Conservation (phyloP, 2,797 vertebrate genomes). For the Tokudaia muenninki region DNA sequence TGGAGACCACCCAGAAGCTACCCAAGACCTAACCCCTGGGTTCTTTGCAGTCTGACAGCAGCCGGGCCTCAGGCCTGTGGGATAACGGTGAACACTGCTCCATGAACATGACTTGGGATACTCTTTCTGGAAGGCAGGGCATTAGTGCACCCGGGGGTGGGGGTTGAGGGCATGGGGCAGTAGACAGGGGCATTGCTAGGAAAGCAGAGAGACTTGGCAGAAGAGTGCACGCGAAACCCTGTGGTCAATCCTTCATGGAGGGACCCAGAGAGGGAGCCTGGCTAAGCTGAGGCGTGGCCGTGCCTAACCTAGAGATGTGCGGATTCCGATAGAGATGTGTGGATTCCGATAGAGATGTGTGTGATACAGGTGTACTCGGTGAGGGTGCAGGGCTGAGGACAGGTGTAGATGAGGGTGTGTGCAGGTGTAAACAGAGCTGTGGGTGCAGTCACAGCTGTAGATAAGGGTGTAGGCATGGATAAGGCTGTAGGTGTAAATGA, state of each 20-base stretch:
- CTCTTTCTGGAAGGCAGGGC: conserved; percentile 7
- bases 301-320: background rate
- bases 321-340: background rate
- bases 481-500: background rate
- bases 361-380: background rate
- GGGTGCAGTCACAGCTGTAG: no score
- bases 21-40: background rate
- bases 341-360: background rate
- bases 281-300: background rate
- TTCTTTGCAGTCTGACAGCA: background rate
- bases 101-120: background rate
- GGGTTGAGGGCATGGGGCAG: background rate
- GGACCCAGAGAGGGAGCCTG: background rate
- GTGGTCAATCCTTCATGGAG: background rate
- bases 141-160: background rate
- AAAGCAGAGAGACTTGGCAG: background rate
- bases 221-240: background rate
- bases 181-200: background rate
- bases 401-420: no score
- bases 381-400: background rate
- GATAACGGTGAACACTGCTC: background rate
- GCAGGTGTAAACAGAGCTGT: background rate
- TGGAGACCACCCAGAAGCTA: background rate
- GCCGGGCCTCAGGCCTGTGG: background rate
- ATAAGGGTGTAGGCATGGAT: no score